Percentiles rank a stretch among this genome's conserved stretches.
phyloP scores from a whole-genome alignment of 2,797 vertebrate genomes.

The Anomalospiza imberbis region DNA sequence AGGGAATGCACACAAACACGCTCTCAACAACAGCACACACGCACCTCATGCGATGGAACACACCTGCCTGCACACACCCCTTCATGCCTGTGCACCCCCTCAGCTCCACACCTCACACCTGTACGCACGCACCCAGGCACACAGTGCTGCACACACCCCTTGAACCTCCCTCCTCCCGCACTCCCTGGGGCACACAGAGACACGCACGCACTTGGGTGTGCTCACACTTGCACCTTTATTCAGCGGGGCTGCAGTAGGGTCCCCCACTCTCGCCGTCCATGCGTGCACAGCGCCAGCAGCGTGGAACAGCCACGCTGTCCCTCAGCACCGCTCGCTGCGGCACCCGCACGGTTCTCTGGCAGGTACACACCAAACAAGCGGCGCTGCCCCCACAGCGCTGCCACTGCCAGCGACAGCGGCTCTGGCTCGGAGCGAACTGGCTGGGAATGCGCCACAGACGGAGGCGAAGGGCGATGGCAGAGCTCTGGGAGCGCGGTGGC shows the following conservation, averaged over 20 bases:
- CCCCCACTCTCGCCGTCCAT: rapidly evolving
- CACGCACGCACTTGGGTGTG: rapidly evolving
- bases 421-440: rapidly evolving
- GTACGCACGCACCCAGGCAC: not conserved
- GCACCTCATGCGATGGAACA: rapidly evolving
- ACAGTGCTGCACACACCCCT: not conserved
- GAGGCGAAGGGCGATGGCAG: not conserved
- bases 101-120: not conserved
- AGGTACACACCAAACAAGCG: rapidly evolving
- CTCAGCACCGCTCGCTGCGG: rapidly evolving
- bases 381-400: not conserved
- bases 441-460: not conserved
- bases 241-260: not conserved
- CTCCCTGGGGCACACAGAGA: not conserved
- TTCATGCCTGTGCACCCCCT: rapidly evolving
- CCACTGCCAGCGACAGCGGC: not conserved
- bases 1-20: no score
- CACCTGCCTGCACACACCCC: not conserved
- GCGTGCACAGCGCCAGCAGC: rapidly evolving
- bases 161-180: not conserved
- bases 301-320: rapidly evolving
- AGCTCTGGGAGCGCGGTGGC: not conserved
- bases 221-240: not conserved
- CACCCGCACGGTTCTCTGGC: not conserved
- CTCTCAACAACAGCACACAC: rapidly evolving